Evolutionary conservation across 2,113 vertebrate species (phyloP), one percentile per base, ranked within the genome.

Genomic region (Heterocephalus glaber): DNA sequence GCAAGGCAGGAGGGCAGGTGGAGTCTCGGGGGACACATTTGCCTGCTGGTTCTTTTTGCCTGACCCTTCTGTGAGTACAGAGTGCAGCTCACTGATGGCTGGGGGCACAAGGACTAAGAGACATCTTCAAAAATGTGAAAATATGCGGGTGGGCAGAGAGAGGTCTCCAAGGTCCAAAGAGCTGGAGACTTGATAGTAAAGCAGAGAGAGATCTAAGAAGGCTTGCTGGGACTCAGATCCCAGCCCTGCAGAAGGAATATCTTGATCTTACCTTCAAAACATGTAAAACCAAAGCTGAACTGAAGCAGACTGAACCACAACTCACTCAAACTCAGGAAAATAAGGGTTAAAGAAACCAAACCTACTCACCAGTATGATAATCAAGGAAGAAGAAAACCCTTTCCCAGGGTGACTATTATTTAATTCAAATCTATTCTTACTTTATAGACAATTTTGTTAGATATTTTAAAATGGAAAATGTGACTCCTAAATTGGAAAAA

Each of bases 231-330:
- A 63, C 81, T 84, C 24, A 22, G 63, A 84, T 80, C 49, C 54
- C 38, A 47, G n/a, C 54, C n/a, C 66, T 49, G 28, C 47, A 54
- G 49, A 83, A 88, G 41, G 52, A 28, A 14, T 38, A 49, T 80
- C 76, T 84, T 92, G 85, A 87, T 85, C 65, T 92, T 65, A 65
- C 86, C 49, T 86, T 56, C 76, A 92, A 90, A 93, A 90, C 82
- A 86, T 65, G 92, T 76, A 63, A 90, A 92, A 61, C 7, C 65
- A 70, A 8, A 0, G 38, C 22, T 58, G 44, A 65, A 52, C 19
- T 41, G 38, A 38, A 76, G 65, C 26, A 66, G 54, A 5, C 24
- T 0, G 13, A 61, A 49, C 17, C 66, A 49, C 19, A n/a, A 17
- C 16, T 7, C 47, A 89, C 38, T 17, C 47, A 70, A 58, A n/a